Evolutionary conservation across 2,888 invertebrate genomes (phyloP).

Genomic region (Gibbula magus): DNA sequence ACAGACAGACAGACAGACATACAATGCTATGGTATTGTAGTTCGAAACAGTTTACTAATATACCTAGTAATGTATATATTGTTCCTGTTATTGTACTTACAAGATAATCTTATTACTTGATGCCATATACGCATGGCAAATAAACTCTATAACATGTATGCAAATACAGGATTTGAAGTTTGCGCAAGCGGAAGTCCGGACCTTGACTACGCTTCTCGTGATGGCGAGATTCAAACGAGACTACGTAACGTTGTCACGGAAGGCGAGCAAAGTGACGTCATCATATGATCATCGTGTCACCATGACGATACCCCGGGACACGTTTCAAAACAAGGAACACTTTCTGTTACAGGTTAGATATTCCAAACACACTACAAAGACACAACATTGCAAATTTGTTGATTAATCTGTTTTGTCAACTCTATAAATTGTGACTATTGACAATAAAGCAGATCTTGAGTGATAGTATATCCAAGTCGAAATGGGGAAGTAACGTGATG

Average conservation of each 20-base stretch:
- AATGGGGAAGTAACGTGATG: no score
- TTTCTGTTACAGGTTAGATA: constrained; percentile 63
- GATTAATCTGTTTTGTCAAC: no score
- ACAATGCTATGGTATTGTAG: no score
- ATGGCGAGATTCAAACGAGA: constrained; percentile 68
- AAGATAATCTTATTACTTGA: not conserved
- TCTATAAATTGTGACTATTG: no score
- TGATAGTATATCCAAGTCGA: no score
- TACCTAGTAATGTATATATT: no score
- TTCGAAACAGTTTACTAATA: no score
- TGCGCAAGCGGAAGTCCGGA: constrained; percentile 63
- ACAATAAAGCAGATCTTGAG: no score
- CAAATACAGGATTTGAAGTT: constrained; percentile 65
- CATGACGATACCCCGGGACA: constrained; percentile 56
- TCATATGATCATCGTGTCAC: constrained; percentile 68
- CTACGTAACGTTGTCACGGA: constrained; percentile 58
- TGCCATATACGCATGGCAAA: not conserved
- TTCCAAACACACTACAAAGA: no score
- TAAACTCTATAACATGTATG: not conserved
- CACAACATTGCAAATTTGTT: no score
- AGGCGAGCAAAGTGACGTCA: constrained; percentile 62
- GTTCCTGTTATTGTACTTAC: not conserved
- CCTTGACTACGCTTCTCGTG: constrained; percentile 58
- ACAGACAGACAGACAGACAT: no score
- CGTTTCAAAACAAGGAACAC: constrained; percentile 60